Evolutionary conservation across 2,113 vertebrate species (phyloP), one percentile per base, ranked within the genome.

Genomic region (Thalassarche chlororhynchos): DNA sequence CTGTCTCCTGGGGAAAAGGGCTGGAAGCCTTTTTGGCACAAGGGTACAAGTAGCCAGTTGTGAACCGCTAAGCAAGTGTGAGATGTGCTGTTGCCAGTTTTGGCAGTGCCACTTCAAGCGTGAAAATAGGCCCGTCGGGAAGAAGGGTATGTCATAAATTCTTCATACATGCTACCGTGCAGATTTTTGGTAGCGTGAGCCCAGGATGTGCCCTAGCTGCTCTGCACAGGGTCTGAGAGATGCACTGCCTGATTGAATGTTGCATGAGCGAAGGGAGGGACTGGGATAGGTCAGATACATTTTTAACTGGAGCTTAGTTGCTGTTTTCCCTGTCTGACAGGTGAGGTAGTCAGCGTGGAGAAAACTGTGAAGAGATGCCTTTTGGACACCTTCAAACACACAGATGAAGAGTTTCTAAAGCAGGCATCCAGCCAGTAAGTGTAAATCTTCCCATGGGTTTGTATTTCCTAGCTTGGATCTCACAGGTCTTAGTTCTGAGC

Each of bases 401-500:
- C 99, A 0, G 99, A 99, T 34, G 99, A 99, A 34, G 99, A 99
- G 68, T 99, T 99, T 89, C 98, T 99, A 60, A 99, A 98, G 96
- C 99, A 99, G 93, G 99, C 99, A 8, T 99, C 99, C 26, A 99
- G 99, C 98, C 99, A 99, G 99, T 99, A 94, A 99, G 99, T 98
- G 52, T 20, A 55, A 84, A 49, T 23, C 20, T 75, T 55, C 14
- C 36, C 28, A 3, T 31, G 77, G 1, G 0, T 70, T 61, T 72
- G 8, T 61, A 6, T 74, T 77, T 81, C 23, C 36, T 54, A 11
- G 15, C 8, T 52, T 76, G 51, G 14, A 4, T 68, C 83, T 93
- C 38, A 10, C 51, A 51, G 65, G n/a, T 31, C 58, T 75, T 38
- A 26, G 38, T 8, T 80, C 38, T 82, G 69, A 85, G n/a, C 55